These are phyloP conservation scores for Maniola hyperantus DNA, from an alignment of 2,888 invertebrate genomes.

Conservation along the genomic window DNA sequence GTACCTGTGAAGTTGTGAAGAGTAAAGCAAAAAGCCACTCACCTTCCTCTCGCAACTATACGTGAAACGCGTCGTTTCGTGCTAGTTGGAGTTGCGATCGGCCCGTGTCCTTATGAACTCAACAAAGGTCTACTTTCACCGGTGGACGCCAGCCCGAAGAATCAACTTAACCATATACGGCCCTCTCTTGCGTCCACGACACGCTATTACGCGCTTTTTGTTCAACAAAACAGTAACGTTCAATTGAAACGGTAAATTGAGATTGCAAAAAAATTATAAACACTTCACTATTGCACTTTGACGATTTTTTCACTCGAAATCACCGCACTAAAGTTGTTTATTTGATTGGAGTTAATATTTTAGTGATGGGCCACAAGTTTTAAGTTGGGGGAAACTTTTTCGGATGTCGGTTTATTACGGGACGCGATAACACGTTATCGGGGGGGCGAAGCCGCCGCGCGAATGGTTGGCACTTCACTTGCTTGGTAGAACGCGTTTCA, in stretches of 20 bases:
- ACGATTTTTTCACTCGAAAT: slow-evolving; percentile 51
- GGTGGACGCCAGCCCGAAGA: slow-evolving; percentile 64
- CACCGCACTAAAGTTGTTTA: slow-evolving; percentile 64
- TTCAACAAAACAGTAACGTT: slow-evolving; percentile 78
- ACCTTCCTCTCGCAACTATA: slow-evolving; percentile 71
- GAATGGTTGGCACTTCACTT: slow-evolving; percentile 53
- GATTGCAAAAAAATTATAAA: slow-evolving; percentile 62
- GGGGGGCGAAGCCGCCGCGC: slow-evolving; percentile 66
- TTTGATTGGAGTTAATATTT: slow-evolving; percentile 53
- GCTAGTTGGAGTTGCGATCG: slow-evolving; percentile 69
- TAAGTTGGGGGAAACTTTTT: slow-evolving; percentile 75
- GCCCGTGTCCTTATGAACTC: slow-evolving; percentile 79
- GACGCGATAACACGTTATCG: slow-evolving; percentile 54
- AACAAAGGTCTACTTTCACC: slow-evolving; percentile 82
- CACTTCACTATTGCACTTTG: slow-evolving; percentile 59
- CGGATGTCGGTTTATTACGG: slow-evolving; percentile 58
- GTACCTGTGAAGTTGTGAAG: slow-evolving; percentile 59
- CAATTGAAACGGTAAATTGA: slow-evolving; percentile 75
- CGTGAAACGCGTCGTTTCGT: slow-evolving; percentile 72
- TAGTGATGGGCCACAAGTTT: slow-evolving; percentile 59
- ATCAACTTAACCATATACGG: slow-evolving; percentile 72
- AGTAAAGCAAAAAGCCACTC: slow-evolving; percentile 65
- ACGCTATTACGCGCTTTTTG: slow-evolving; percentile 71
- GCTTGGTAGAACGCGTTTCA: slow-evolving; percentile 28
- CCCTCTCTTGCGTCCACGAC: slow-evolving; percentile 68